These are phyloP conservation scores for Plotosus lineatus DNA, from an alignment of 2,113 vertebrate genomes.

Conservation along the genomic window DNA sequence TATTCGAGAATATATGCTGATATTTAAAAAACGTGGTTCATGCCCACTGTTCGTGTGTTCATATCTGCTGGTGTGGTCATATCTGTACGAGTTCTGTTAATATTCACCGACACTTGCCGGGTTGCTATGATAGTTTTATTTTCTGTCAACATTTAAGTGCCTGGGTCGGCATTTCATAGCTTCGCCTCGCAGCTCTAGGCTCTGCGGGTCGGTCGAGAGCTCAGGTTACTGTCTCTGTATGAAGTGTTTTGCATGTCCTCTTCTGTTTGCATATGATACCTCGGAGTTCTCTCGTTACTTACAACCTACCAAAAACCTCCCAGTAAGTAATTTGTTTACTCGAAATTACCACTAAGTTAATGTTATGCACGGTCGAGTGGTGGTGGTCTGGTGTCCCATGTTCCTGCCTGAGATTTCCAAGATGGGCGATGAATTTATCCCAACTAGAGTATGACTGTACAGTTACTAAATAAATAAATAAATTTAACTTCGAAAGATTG, in stretches of 20 bases:
- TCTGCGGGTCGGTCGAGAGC: neutral
- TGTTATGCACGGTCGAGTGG: no score
- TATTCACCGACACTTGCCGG: neutral
- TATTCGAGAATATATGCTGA: neutral
- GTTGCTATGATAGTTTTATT: neutral
- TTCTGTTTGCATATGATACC: neutral
- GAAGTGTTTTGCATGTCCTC: neutral
- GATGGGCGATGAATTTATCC: neutral
- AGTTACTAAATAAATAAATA: neutral
- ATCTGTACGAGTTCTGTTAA: neutral
- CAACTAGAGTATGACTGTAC: neutral
- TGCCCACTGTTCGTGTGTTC: neutral
- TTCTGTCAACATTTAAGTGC: neutral
- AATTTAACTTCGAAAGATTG: neutral
- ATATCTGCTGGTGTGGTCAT: neutral
- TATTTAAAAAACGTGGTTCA: neutral
- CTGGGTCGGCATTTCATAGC: neutral
- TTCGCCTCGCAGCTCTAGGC: neutral
- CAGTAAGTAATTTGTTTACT: neutral
- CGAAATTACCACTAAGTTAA: neutral
- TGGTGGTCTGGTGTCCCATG: neutral
- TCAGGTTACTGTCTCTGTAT: conserved; percentile 1
- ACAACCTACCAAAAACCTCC: neutral
- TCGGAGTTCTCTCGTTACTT: neutral
- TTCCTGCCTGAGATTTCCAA: neutral